A percentile compares a stretch with the other conserved stretches of the same genome.
These are phyloP conservation scores for Decapterus maruadsi DNA, from an alignment of 2,797 vertebrate species.

Conservation along the genomic window DNA sequence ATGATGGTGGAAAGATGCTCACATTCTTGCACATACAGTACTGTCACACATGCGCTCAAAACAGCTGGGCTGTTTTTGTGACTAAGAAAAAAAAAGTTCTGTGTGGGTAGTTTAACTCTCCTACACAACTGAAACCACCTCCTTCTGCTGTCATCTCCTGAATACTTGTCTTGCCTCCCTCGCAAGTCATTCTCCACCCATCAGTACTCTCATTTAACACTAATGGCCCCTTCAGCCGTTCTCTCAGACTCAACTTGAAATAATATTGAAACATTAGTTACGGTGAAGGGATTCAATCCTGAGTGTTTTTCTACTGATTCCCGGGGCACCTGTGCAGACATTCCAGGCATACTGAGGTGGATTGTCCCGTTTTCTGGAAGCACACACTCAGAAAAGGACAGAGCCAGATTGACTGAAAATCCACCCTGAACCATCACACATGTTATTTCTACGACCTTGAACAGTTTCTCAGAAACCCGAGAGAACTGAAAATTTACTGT, in stretches of 20 bases:
- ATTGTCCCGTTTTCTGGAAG: constrained; percentile 66
- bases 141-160: constrained; percentile 25
- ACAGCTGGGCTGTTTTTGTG: constrained; percentile 38
- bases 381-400: constrained; percentile 8
- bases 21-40: constrained; percentile 31
- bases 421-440: constrained; percentile 16
- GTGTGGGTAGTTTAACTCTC: constrained; percentile 12
- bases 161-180: constrained; percentile 32
- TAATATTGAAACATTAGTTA: constrained; percentile 60
- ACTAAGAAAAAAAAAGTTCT: constrained; percentile 14
- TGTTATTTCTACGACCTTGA: constrained; percentile 6
- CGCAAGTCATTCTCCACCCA: constrained; percentile 52
- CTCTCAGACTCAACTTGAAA: constrained; percentile 40
- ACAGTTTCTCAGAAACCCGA: constrained; percentile 2
- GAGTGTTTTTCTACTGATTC: constrained; percentile 49
- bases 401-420: constrained; percentile 11
- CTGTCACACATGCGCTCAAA: constrained; percentile 14
- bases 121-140: constrained; percentile 26
- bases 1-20: constrained; percentile 13
- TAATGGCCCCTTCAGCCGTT: constrained; percentile 46
- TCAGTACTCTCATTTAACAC: constrained; percentile 47
- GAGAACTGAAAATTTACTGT: neutral
- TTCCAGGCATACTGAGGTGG: constrained; percentile 72
- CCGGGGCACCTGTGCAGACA: constrained; percentile 70
- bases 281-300: constrained; percentile 43